A percentile compares a stretch with the other conserved stretches of the same genome.
These are phyloP conservation scores for Melinopterus prodromus DNA, from an alignment of 2,888 invertebrate species.

Conservation along the genomic window DNA sequence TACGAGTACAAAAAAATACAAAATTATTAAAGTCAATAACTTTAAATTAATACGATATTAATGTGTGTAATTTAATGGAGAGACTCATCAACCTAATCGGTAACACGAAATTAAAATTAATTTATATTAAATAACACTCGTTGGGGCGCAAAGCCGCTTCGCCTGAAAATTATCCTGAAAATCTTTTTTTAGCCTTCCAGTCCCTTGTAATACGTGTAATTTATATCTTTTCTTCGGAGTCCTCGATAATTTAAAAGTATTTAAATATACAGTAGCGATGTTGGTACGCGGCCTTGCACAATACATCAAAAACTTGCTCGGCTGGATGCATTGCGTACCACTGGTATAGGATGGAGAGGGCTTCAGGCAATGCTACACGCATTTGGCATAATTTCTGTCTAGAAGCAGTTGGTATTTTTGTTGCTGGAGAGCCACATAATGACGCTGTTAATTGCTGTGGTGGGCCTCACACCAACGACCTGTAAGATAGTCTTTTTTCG, in stretches of 20 bases:
- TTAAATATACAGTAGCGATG: slow-evolving; percentile 31
- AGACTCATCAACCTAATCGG: not conserved
- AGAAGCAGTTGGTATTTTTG: not conserved
- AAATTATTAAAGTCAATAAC: not conserved
- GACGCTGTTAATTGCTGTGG: slow-evolving; percentile 15
- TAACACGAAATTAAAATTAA: slow-evolving; percentile 18
- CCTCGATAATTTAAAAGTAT: slow-evolving; percentile 33
- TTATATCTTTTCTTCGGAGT: slow-evolving; percentile 11
- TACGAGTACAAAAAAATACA: too few species aligned
- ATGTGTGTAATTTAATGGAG: not conserved
- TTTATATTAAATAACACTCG: slow-evolving; percentile 27
- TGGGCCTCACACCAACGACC: not conserved
- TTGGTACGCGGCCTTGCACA: slow-evolving; percentile 29
- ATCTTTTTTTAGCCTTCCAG: not conserved
- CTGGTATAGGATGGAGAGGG: not conserved
- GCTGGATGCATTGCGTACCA: slow-evolving; percentile 8
- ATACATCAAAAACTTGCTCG: slow-evolving; percentile 28
- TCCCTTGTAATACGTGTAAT: slow-evolving; percentile 25
- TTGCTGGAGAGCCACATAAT: slow-evolving; percentile 16
- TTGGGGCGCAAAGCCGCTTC: not conserved
- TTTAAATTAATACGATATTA: not conserved
- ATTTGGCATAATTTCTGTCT: slow-evolving; percentile 20
- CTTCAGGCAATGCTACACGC: not conserved
- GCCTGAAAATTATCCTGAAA: slow-evolving; percentile 5
- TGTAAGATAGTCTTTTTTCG: not conserved